phyloP scores from a whole-genome alignment of 2,113 vertebrate species.

The Arothron firmamentum region DNA sequence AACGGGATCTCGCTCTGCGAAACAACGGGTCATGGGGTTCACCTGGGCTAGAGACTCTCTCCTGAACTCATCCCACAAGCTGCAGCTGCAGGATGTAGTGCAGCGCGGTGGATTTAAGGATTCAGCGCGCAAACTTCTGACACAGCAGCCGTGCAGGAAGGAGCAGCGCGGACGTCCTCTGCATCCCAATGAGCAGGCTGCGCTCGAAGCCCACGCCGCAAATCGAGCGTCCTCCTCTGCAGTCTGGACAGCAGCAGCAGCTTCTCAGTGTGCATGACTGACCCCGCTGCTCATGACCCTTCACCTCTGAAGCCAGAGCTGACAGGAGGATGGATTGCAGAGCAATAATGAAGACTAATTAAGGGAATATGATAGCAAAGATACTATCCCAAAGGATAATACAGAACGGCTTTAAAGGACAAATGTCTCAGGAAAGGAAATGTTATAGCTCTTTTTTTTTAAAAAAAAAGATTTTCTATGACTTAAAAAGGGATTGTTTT shows the following conservation, averaged over 20 bases:
- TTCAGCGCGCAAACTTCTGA: slow-evolving; percentile 43
- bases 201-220: slow-evolving; percentile 28
- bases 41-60: neutral
- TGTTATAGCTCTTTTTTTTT: slow-evolving; percentile 32
- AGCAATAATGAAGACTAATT: slow-evolving; percentile 54
- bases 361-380: slow-evolving; percentile 54
- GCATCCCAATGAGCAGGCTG: slow-evolving; percentile 63
- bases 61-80: slow-evolving; percentile 2
- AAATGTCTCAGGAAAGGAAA: slow-evolving; percentile 32
- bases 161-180: slow-evolving; percentile 39
- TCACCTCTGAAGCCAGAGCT: no score
- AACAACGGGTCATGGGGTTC: no score
- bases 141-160: slow-evolving; percentile 34
- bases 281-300: neutral
- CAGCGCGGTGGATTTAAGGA: slow-evolving; percentile 65
- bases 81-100: slow-evolving; percentile 3
- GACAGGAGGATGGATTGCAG: slow-evolving; percentile 38
- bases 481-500: no score
- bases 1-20: slow-evolving; percentile 24
- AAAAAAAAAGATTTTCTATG: slow-evolving; percentile 7
- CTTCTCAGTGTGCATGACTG: slow-evolving; percentile 5
- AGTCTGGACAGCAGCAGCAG: slow-evolving; percentile 20
- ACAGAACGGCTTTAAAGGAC: slow-evolving; percentile 55
- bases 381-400: slow-evolving; percentile 57
- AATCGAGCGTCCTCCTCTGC: slow-evolving; percentile 31